Evolutionary conservation across 2,888 invertebrate genomes (phyloP), one percentile per base, ranked within the genome.

Genomic region (Hydrotaea cyrtoneurina): DNA sequence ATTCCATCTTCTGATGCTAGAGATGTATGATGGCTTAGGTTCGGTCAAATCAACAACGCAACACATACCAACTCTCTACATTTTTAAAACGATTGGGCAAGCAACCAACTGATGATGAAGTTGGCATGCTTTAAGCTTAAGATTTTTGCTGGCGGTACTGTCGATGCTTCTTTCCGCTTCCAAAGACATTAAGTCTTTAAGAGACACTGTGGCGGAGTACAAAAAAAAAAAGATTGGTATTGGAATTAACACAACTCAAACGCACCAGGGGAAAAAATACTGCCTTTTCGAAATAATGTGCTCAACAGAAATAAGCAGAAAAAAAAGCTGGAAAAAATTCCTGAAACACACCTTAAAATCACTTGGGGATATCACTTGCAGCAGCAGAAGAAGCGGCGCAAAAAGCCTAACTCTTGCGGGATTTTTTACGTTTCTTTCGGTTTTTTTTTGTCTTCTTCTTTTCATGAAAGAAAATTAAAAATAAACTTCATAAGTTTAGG

Each of bases 291-390:
- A 81, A 81, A 80, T 80, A 69, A 80, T 77, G 78, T 59, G 74
- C 79, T 83, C 81, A 74, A 73, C n/a, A n/a, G 69, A 69, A 4
- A 64, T 39, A 66, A 17, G 59, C 21, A 43, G 46, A 19, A 11
- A 62, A 59, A 62, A 77, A 71, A 62, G 69, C 50, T 79, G 77
- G 75, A 64, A 79, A 77, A 85, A 87, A 87, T 87, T 86, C 87
- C 86, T 79, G 82, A 86, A 87, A 85, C 87, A 87, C 87, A 87
- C 87, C 87, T 87, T 86, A 86, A 87, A 87, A 85, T 86, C 87
- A 86, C 86, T 87, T 83, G 87, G 87, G 86, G 86, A 87, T 87
- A 86, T 86, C 86, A 86, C 80, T 83, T 83, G 76, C 78, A 64
- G 39, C 46, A 21, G 78, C 78, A 31, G 31, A 31, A 31, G 31